Percentiles rank a stretch among this genome's conserved stretches.
Conservation (phyloP, 2,113 vertebrate genomes). For the Antigone vipio region DNA sequence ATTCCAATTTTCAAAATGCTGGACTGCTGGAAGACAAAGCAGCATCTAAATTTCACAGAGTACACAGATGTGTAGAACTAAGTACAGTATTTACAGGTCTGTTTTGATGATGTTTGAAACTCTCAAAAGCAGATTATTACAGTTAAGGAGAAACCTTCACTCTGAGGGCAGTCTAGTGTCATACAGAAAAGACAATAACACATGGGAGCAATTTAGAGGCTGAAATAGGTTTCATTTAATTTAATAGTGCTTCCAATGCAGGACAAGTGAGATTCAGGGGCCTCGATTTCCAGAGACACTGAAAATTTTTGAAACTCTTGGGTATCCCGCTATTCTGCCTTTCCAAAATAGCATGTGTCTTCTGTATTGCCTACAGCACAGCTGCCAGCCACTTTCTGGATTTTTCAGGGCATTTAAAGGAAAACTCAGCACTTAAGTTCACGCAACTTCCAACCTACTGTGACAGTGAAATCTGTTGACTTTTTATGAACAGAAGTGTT, state of each 20-base stretch:
- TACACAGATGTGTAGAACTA: neutral
- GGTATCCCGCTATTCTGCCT: neutral
- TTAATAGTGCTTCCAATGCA: neutral
- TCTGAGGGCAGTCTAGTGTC: neutral
- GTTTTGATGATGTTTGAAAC: neutral
- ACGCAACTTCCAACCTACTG: neutral
- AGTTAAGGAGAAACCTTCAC: neutral
- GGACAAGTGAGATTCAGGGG: neutral
- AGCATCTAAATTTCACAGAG: neutral
- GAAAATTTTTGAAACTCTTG: neutral
- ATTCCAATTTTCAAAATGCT: neutral
- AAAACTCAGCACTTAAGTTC: neutral
- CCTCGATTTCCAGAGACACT: neutral
- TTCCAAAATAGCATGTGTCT: neutral
- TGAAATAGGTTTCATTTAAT: conserved; percentile 2
- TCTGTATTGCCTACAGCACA: neutral
- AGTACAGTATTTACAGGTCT: neutral
- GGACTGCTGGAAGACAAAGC: neutral
- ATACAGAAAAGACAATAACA: neutral
- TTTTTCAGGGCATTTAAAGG: neutral
- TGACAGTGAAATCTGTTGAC: neutral
- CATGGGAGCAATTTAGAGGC: neutral
- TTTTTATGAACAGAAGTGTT: neutral
- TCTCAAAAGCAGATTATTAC: neutral
- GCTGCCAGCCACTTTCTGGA: neutral